phyloP scores from a whole-genome alignment of 2,888 invertebrate species.

The Palloptera scutellata region DNA sequence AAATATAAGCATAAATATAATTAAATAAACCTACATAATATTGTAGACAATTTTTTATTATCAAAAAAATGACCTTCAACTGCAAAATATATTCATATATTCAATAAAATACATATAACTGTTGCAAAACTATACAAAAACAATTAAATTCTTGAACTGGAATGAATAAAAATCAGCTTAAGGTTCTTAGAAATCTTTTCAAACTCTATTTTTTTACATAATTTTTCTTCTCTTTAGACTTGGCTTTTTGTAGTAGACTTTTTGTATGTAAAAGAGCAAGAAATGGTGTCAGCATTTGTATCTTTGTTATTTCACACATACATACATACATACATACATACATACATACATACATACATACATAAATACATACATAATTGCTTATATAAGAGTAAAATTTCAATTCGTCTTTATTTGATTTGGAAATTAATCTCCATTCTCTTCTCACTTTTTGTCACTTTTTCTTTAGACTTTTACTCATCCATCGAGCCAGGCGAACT shows the following conservation, averaged over 20 bases:
- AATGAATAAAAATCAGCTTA: not conserved
- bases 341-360: slow-evolving; percentile 13
- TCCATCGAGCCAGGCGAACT: not conserved
- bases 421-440: not conserved
- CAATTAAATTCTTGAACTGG: not conserved
- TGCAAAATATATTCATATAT: not conserved
- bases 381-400: slow-evolving; percentile 9
- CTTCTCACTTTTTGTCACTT: not conserved
- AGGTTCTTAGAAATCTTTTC: not conserved
- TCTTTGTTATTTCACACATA: not conserved
- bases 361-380: slow-evolving; percentile 19
- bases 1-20: slow-evolving; percentile 6
- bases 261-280: too few species aligned
- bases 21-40: slow-evolving; percentile 4
- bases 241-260: too few species aligned
- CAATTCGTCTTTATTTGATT: slow-evolving; percentile 32
- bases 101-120: not conserved
- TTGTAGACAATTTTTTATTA: not conserved
- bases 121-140: not conserved
- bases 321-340: slow-evolving; percentile 9
- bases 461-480: not conserved
- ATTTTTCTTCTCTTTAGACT: not conserved
- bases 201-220: not conserved
- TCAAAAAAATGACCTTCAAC: too few species aligned
- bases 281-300: not conserved